Base-by-base conservation (phyloP, 2,888 invertebrate species). In the Erebia epiphron region DNA sequence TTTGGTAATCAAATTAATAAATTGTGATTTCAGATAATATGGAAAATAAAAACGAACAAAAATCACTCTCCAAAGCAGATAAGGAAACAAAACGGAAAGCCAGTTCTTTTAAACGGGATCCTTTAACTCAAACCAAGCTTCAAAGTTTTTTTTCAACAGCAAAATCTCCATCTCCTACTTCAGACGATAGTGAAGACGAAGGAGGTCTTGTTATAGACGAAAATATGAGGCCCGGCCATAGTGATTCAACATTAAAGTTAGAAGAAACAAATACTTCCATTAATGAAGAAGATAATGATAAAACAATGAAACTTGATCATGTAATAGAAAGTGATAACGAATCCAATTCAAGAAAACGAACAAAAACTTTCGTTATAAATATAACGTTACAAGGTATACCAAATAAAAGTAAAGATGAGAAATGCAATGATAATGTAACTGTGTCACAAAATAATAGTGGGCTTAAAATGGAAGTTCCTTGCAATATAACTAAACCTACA, bases 111-210 rank as follows among this genome's bases (percentile, higher is more conserved):
- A 94, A 92, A 84, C 88, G 87, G 78, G 94, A 94, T 78, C 83
- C 87, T 16, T 78, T 94, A 14, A 89, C 86, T 41, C 94, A 94
- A 84, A 93, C 93, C 1, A 91, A 89, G 77, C 80, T 94, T n/a
- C 83, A 91, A 76, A 84, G 69, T 62, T 94, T 91, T 81, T 91
- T 93, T 70, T 84, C 83, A 75, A 87, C 88, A 78, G 79, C 79
- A 84, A 21, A 79, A 26, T 83, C 86, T 64, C 78, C 84, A 13
- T 76, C 71, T 72, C 75, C 79, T 54, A 79, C 81, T 8, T 77
- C 84, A 14, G 83, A 83, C 50, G 86, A 85, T 65, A 88, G 89
- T 72, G 90, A 88, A 16, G 83, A 86, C 54, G 88, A 89, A 43
- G 78, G 78, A 41, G 79, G 79, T 60, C 83, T 91, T 16, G 75